A percentile compares a stretch with the other conserved stretches of the same genome.
phyloP scores from a whole-genome alignment of 2,797 vertebrate genomes.

The Takifugu rubripes region DNA sequence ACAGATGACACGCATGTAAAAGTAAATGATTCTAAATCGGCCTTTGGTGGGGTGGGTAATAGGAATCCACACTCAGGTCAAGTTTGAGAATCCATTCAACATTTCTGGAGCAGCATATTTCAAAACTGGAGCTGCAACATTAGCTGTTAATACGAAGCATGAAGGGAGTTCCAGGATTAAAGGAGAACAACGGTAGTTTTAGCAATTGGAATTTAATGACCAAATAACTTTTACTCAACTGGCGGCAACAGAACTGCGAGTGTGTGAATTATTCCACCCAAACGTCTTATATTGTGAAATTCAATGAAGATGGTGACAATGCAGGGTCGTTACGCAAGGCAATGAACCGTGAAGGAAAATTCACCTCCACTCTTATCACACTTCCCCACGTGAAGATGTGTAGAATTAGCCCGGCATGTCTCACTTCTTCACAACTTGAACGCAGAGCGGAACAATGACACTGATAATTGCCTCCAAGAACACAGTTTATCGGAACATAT shows the following conservation, averaged over 20 bases:
- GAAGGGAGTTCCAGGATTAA: too few species aligned
- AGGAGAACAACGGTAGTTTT: too few species aligned
- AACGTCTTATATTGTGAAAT: background rate
- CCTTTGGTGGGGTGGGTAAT: too few species aligned
- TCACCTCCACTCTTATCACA: background rate
- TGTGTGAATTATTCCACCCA: too few species aligned
- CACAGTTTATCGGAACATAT: constrained; percentile 11
- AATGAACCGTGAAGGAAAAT: background rate
- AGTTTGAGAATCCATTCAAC: too few species aligned
- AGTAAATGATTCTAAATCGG: too few species aligned
- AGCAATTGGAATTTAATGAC: background rate
- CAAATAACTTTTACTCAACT: background rate
- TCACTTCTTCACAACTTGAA: constrained; percentile 21
- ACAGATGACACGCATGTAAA: too few species aligned
- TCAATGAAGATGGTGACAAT: background rate
- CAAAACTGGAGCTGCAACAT: too few species aligned
- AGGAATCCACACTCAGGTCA: too few species aligned
- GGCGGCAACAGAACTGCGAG: too few species aligned
- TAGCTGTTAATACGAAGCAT: too few species aligned
- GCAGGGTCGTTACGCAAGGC: background rate
- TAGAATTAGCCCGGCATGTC: background rate
- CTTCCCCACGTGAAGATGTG: background rate
- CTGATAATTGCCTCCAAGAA: constrained; percentile 37
- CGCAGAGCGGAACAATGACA: constrained; percentile 21
- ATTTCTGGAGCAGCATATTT: too few species aligned